phyloP scores from a whole-genome alignment of 2,888 invertebrate species.

The Temnothorax unifasciatus region DNA sequence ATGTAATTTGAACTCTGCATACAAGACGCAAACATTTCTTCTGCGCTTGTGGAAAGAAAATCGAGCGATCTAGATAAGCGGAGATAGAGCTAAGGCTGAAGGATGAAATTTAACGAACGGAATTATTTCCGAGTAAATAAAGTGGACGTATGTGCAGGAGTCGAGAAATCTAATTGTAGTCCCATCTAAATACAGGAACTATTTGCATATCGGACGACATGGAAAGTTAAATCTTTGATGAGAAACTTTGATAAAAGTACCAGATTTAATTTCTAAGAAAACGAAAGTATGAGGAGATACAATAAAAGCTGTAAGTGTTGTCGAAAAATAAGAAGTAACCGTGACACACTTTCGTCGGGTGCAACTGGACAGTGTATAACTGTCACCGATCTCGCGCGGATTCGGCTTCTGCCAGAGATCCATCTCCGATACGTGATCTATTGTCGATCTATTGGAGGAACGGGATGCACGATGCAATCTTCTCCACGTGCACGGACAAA shows the following conservation, averaged over 20 bases:
- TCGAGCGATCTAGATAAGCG: slow-evolving; percentile 17
- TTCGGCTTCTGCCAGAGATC: slow-evolving; percentile 59
- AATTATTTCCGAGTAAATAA: slow-evolving; percentile 27
- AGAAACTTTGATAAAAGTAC: slow-evolving; percentile 30
- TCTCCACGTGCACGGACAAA: slow-evolving; percentile 61
- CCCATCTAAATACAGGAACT: slow-evolving; percentile 27
- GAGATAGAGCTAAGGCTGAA: not conserved
- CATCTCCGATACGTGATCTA: slow-evolving; percentile 68
- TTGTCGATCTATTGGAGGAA: slow-evolving; percentile 60
- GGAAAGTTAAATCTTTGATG: slow-evolving; percentile 37
- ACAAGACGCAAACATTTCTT: not conserved
- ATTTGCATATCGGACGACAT: slow-evolving; percentile 34
- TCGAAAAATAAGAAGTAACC: not conserved
- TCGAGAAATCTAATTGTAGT: slow-evolving; percentile 27
- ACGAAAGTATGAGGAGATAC: not conserved
- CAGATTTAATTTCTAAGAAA: slow-evolving; percentile 26
- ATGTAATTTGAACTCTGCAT: slow-evolving; percentile 1
- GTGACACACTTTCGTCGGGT: slow-evolving; percentile 43
- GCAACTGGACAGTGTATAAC: slow-evolving; percentile 29
- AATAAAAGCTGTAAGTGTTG: not conserved
- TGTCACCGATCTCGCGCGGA: slow-evolving; percentile 39
- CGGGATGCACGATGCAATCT: slow-evolving; percentile 72
- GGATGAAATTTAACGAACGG: slow-evolving; percentile 33
- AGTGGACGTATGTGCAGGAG: not conserved
- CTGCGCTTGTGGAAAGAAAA: slow-evolving; percentile 19